Evolutionary conservation across 2,888 invertebrate species (phyloP).

Genomic region (Vandiemenella viatica): DNA sequence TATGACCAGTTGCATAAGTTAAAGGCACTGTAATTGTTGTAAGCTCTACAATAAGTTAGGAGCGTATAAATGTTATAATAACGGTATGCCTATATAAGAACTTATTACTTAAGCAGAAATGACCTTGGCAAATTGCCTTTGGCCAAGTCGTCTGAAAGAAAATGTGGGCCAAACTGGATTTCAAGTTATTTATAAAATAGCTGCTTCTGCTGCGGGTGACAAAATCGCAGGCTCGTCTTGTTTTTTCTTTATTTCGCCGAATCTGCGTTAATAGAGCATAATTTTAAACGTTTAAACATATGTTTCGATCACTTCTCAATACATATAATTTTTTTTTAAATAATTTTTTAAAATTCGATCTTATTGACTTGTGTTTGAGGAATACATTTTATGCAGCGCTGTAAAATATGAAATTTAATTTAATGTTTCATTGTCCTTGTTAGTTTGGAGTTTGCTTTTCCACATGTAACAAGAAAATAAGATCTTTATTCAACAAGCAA

Average conservation of each 20-base stretch:
- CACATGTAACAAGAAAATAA: too few species aligned
- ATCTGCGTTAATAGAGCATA: background rate
- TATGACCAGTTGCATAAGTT: slow-evolving; percentile 1
- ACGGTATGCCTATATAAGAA: too few species aligned
- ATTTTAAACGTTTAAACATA: background rate
- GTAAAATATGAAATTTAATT: too few species aligned
- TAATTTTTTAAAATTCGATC: background rate
- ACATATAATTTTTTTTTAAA: background rate
- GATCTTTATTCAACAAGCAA: too few species aligned
- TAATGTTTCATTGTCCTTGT: too few species aligned
- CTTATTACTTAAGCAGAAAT: slow-evolving; percentile 4
- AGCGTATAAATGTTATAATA: too few species aligned
- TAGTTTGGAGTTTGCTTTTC: too few species aligned
- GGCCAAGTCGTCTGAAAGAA: slow-evolving; percentile 3
- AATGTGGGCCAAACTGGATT: slow-evolving; percentile 10
- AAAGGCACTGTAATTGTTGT: slow-evolving; percentile 2
- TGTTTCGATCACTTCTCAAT: background rate
- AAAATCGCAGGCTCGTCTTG: background rate
- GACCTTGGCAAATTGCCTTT: slow-evolving; percentile 13
- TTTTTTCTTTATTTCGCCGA: background rate
- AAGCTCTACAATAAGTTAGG: too few species aligned
- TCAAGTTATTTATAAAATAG: slow-evolving; percentile 11
- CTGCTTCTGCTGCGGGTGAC: too few species aligned
- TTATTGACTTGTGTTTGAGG: background rate
- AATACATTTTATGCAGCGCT: too few species aligned